Conservation (phyloP, 2,113 vertebrate genomes). For the Struthio camelus region DNA sequence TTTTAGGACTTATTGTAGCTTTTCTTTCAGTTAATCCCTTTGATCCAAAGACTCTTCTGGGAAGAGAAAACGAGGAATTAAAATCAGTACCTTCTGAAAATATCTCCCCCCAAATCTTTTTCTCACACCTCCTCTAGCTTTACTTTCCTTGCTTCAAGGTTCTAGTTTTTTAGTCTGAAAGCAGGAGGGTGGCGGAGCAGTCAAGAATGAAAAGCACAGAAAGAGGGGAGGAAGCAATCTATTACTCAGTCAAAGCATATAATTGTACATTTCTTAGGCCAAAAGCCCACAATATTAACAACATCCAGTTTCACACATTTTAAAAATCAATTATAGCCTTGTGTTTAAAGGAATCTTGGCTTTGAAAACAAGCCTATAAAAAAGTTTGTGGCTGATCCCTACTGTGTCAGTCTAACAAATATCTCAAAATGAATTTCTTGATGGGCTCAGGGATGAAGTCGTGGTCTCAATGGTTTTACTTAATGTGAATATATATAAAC, state of each 20-base stretch:
- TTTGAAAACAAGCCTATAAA: background rate
- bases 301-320: background rate
- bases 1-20: background rate
- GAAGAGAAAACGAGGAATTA: background rate
- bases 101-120: background rate
- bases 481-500: background rate
- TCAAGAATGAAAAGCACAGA: background rate
- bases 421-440: background rate
- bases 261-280: background rate
- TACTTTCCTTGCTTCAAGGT: background rate
- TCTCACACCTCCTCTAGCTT: background rate
- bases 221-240: background rate
- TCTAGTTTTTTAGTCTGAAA: background rate
- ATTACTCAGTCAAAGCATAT: background rate
- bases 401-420: background rate
- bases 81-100: background rate
- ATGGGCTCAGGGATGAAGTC: background rate
- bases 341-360: background rate
- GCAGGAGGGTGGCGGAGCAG: background rate
- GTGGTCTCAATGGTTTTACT: background rate
- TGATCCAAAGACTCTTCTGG: background rate
- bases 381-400: background rate
- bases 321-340: background rate
- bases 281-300: background rate
- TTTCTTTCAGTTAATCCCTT: background rate